Evolutionary conservation across 1,140 invertebrate species (phyloP).

Genomic region (Cherax quadricarinatus): DNA sequence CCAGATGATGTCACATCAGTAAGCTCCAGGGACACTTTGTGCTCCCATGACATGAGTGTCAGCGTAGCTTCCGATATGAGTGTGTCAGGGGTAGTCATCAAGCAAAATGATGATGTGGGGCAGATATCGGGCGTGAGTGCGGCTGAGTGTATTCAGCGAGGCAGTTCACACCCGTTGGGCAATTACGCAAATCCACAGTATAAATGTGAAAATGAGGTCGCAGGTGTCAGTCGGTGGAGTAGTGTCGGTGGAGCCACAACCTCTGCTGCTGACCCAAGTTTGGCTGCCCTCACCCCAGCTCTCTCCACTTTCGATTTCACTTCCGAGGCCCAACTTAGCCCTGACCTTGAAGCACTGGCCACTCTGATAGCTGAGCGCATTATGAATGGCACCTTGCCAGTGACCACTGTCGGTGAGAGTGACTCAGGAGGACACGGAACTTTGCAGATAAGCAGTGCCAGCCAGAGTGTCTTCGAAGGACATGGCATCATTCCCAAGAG

Average conservation of each 20-base stretch:
- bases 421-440: constrained; percentile 30
- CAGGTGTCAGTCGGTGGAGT: constrained; percentile 35
- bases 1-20: constrained; percentile 11
- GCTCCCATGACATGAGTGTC: not conserved
- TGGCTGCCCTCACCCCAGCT: constrained; percentile 23
- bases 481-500: too few relatives aligned
- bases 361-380: constrained; percentile 63
- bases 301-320: constrained; percentile 63
- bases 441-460: too few relatives aligned
- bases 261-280: constrained; percentile 35
- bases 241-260: constrained; percentile 19
- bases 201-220: constrained; percentile 60
- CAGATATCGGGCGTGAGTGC: not conserved
- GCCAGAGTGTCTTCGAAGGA: too few relatives aligned
- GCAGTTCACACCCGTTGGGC: not conserved
- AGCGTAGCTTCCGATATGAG: constrained; percentile 21
- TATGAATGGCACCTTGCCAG: constrained; percentile 53
- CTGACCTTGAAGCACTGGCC: constrained; percentile 69
- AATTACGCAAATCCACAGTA: constrained; percentile 53
- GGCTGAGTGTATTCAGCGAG: not conserved
- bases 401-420: constrained; percentile 43
- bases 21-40: constrained; percentile 42
- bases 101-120: not conserved
- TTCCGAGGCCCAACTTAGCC: constrained; percentile 40
- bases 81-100: not conserved